Conservation (phyloP, 2,113 vertebrate species). For the Clarias macrocephalus region DNA sequence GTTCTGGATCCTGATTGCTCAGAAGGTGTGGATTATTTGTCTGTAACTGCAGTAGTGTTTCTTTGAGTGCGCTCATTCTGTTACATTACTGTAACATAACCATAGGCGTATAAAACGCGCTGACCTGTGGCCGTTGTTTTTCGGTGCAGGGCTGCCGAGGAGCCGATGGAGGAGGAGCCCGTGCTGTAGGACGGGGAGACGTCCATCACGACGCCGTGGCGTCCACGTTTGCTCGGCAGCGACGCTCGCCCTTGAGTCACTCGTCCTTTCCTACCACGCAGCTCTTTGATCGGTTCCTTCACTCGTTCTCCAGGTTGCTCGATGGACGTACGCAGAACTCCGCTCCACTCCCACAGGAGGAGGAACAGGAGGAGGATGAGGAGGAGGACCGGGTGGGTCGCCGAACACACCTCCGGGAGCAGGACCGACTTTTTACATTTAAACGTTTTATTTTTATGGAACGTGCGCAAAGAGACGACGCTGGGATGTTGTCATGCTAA, state of each 20-base stretch:
- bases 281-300: slow-evolving; percentile 40
- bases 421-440: not conserved
- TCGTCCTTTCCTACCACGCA: slow-evolving; percentile 43
- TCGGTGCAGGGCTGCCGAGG: slow-evolving; percentile 72
- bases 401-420: slow-evolving; percentile 15
- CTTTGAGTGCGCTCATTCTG: not conserved
- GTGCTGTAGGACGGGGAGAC: slow-evolving; percentile 68
- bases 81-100: not conserved
- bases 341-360: slow-evolving; percentile 21
- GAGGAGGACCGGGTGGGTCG: not conserved
- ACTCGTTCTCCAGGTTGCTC: slow-evolving; percentile 44
- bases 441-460: slow-evolving; percentile 26
- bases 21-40: not conserved
- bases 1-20: not conserved
- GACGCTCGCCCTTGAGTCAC: slow-evolving; percentile 33
- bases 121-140: not conserved
- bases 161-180: slow-evolving; percentile 86
- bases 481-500: slow-evolving; percentile 32
- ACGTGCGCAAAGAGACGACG: slow-evolving; percentile 27
- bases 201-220: slow-evolving; percentile 39
- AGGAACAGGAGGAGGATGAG: slow-evolving; percentile 18
- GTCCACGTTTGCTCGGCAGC: slow-evolving; percentile 58
- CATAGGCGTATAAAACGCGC: not conserved
- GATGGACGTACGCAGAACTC: slow-evolving; percentile 33
- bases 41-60: not conserved